Evolutionary conservation across 2,797 vertebrate species (phyloP), one percentile per base, ranked within the genome.

Genomic region (Scolopax bukidnonensis): DNA sequence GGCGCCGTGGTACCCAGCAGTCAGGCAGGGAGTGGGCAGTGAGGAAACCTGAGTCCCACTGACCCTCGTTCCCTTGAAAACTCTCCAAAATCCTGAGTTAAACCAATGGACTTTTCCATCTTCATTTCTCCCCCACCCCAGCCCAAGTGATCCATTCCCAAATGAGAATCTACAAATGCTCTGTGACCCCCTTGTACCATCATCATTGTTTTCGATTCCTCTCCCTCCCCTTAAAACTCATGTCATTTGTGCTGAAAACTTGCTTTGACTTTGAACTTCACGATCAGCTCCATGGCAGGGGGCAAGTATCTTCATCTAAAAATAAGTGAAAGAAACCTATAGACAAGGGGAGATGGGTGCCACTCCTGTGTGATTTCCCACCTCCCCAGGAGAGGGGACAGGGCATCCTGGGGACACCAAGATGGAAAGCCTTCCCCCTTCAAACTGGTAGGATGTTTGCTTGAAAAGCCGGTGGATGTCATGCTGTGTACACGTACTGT

Each of bases 401-500:
- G 93, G 47, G 80, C 93, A 95, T 91, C 69, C 65, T 1, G 2
- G 54, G 86, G 93, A 28, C 86, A 84, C 3, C 1, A 30, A 78
- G 51, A 33, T 48, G 80, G 89, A 70, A 63, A 68, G 12, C 38
- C 57, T 87, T 74, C 93, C 88, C 86, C 69, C 92, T 86, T 87
- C 68, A 53, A 19, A 75, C 30, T 54, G 83, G 89, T 84, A 75
- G 95, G 94, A 86, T 83, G 57, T 83, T 90, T 83, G 70, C 91
- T 92, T 27, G 53, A 85, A 80, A 92, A 84, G 84, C 83, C 16
- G 0, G 60, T 53, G 92, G 93, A 70, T 23, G 86, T 63, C 96
- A 86, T 2, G 71, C 97, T 97, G 96, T 60, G 97, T 51, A 88
- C 84, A 18, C 64, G 47, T 48, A 89, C 97, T 97, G 93, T 63